phyloP scores from a whole-genome alignment of 2,113 vertebrate species.

The Cyprinodon tularosa region DNA sequence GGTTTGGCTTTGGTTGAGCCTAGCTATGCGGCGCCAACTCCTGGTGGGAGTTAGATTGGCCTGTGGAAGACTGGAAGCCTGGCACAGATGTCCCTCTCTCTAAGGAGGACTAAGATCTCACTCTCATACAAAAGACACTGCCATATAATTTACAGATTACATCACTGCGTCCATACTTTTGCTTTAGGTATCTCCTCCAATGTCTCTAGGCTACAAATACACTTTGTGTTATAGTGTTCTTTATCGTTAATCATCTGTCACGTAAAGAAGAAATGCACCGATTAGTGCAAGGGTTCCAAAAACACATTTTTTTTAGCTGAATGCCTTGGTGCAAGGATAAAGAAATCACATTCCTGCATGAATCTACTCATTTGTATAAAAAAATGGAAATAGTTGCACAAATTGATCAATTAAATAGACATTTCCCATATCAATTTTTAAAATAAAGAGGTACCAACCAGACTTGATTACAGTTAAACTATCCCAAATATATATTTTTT shows the following conservation, averaged over 20 bases:
- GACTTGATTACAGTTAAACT: no score
- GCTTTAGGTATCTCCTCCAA: background rate
- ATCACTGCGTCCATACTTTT: background rate
- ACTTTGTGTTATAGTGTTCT: background rate
- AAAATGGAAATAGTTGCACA: no score
- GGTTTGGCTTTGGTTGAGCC: constrained; percentile 44
- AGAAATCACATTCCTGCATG: no score
- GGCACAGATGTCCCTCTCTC: constrained; percentile 53
- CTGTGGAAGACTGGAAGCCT: constrained; percentile 42
- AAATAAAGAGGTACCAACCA: no score
- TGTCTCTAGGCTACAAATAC: background rate
- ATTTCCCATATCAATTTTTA: no score
- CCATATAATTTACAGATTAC: constrained; percentile 27
- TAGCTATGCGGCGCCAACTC: constrained; percentile 58
- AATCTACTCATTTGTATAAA: no score
- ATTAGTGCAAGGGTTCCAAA: no score
- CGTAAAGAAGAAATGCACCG: no score
- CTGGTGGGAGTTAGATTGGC: constrained; percentile 57
- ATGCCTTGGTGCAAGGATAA: no score
- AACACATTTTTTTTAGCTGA: no score
- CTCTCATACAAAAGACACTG: constrained; percentile 31
- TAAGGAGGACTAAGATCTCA: constrained; percentile 56
- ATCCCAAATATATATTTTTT: no score
- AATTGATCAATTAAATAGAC: no score
- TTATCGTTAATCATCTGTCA: background rate